phyloP scores from a whole-genome alignment of 2,797 vertebrate genomes.

The Odontamblyopus lacepedii region DNA sequence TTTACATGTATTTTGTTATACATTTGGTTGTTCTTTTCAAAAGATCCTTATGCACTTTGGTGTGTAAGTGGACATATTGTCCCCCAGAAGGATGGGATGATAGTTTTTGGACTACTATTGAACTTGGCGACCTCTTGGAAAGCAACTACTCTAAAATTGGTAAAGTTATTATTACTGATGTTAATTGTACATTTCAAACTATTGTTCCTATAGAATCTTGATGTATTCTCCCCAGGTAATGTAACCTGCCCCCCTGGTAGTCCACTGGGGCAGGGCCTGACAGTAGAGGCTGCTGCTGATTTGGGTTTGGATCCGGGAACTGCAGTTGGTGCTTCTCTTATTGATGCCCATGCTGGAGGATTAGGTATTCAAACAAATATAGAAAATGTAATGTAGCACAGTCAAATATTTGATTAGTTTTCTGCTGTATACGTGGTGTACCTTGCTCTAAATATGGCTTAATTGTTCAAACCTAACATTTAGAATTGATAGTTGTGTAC shows the following conservation, averaged over 20 bases:
- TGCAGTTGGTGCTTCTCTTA: slow-evolving; percentile 90
- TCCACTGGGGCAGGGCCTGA: slow-evolving; percentile 85
- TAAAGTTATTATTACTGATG: slow-evolving; percentile 42
- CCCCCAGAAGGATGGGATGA: slow-evolving; percentile 87
- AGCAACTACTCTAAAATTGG: slow-evolving; percentile 91
- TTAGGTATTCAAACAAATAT: slow-evolving; percentile 78
- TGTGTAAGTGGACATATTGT: slow-evolving; percentile 95
- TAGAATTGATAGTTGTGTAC: not conserved
- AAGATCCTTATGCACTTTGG: slow-evolving; percentile 92
- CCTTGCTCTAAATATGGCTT: not conserved
- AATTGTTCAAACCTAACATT: not conserved
- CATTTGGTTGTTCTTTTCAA: not conserved
- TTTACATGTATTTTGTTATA: not conserved
- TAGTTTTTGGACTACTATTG: slow-evolving; percentile 87
- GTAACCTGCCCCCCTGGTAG: slow-evolving; percentile 84
- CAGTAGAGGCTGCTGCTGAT: slow-evolving; percentile 81
- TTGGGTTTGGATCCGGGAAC: slow-evolving; percentile 84
- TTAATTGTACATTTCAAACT: not conserved
- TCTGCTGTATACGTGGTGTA: not conserved
- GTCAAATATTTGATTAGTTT: not conserved
- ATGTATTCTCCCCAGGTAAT: slow-evolving; percentile 76
- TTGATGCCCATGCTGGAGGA: slow-evolving; percentile 95
- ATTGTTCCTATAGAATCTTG: not conserved
- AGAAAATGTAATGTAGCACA: too few relatives aligned
- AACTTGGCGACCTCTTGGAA: slow-evolving; percentile 85